A percentile compares a stretch with the other conserved stretches of the same genome.
These are phyloP conservation scores for Myioborus miniatus DNA, from an alignment of 2,797 vertebrate species.

Conservation along the genomic window DNA sequence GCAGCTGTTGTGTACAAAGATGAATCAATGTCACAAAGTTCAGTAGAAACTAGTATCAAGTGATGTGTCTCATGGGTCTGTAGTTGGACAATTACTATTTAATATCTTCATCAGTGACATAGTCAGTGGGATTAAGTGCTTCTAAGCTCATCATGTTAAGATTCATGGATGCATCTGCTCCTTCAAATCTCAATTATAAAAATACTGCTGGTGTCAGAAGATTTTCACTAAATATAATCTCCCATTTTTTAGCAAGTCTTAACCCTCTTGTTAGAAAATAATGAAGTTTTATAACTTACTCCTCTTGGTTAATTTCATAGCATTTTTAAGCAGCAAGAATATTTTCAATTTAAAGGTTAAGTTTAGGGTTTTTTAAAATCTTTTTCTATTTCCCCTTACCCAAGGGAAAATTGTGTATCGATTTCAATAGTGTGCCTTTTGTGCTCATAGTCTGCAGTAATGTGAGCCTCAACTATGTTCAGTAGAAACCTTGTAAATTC, in stretches of 20 bases:
- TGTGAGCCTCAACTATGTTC: neutral
- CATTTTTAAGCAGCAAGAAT: neutral
- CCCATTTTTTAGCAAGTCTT: neutral
- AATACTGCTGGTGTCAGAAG: neutral
- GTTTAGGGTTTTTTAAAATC: neutral
- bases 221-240: neutral
- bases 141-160: neutral
- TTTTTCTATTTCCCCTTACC: neutral
- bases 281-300: neutral
- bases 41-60: neutral
- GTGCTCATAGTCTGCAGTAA: neutral
- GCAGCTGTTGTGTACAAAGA: neutral
- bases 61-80: neutral
- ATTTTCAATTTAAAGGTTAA: neutral
- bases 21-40: neutral
- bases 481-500: neutral
- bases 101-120: neutral
- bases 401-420: neutral
- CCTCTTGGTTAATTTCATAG: neutral
- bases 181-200: neutral
- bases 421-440: neutral
- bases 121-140: neutral
- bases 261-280: neutral
- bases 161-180: neutral
- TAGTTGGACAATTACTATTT: neutral